Conservation (phyloP, 2,113 vertebrate genomes). For the Eublepharis macularius region DNA sequence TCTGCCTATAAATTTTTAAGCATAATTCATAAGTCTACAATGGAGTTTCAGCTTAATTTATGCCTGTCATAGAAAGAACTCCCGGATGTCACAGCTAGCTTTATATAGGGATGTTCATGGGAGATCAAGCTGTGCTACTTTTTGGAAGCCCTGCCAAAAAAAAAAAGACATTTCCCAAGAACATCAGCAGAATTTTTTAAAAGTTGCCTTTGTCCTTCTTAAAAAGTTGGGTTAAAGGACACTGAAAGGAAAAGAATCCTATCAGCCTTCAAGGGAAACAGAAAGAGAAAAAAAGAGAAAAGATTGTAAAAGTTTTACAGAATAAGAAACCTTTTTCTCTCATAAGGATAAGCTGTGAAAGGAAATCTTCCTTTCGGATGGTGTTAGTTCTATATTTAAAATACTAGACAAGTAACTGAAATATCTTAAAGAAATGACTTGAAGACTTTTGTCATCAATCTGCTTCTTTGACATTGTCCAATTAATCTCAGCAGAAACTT, state of each 20-base stretch:
- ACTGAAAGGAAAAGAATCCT: constrained; percentile 13
- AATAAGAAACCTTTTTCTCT: neutral
- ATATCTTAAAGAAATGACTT: neutral
- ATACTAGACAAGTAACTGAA: neutral
- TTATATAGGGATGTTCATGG: constrained; percentile 42
- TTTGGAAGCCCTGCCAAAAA: constrained; percentile 71
- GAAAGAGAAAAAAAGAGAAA: constrained; percentile 23
- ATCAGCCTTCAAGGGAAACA: neutral
- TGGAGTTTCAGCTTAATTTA: constrained; percentile 70
- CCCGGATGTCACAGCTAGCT: constrained; percentile 65
- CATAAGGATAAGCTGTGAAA: constrained; percentile 34
- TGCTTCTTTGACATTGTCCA: neutral
- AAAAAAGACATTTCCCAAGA: constrained; percentile 66
- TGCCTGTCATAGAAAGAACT: constrained; percentile 69
- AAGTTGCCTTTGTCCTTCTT: constrained; percentile 71
- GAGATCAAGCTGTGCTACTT: constrained; percentile 69
- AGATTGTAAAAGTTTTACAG: constrained; percentile 11
- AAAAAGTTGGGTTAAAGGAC: constrained; percentile 58
- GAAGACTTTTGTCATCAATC: neutral
- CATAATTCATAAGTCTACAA: constrained; percentile 51
- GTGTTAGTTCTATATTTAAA: neutral
- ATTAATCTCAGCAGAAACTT: neutral
- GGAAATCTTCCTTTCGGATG: neutral
- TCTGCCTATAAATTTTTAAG: constrained; percentile 16
- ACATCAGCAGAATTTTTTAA: constrained; percentile 73